phyloP scores from a whole-genome alignment of 1,140 invertebrate genomes.

The Euura lappo region DNA sequence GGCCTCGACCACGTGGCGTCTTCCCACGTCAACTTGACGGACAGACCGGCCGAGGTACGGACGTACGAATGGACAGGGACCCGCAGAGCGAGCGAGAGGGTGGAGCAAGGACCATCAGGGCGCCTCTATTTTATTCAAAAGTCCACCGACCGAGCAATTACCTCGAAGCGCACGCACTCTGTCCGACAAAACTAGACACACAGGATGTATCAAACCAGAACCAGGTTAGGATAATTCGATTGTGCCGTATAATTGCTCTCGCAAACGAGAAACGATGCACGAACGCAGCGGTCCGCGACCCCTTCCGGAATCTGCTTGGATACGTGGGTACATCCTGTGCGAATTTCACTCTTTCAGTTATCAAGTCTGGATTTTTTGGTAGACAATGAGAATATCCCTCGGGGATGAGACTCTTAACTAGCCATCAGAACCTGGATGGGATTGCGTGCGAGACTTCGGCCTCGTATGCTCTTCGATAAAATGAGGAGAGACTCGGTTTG shows the following conservation, averaged over 20 bases:
- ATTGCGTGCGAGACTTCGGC: too few species aligned
- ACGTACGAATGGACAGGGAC: conserved; percentile 44
- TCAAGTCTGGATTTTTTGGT: too few species aligned
- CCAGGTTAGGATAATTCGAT: conserved; percentile 14
- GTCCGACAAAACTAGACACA: neutral
- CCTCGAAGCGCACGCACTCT: conserved; percentile 27
- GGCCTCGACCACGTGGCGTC: conserved; percentile 54
- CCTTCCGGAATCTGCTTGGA: conserved; percentile 12
- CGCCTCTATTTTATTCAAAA: conserved; percentile 61
- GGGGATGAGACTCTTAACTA: too few species aligned
- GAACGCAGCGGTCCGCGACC: conserved; percentile 37
- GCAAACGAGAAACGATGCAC: conserved; percentile 30
- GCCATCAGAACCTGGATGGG: too few species aligned
- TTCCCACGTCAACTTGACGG: conserved; percentile 62
- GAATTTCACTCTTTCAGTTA: too few species aligned
- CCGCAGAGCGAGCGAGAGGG: conserved; percentile 44
- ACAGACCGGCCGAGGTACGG: conserved; percentile 47
- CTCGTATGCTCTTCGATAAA: conserved; percentile 8
- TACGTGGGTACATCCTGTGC: too few species aligned
- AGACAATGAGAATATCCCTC: too few species aligned
- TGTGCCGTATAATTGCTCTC: conserved; percentile 11
- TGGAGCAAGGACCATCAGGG: conserved; percentile 45
- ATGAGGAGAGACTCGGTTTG: conserved; percentile 8
- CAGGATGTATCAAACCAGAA: conserved; percentile 13
- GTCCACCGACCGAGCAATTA: conserved; percentile 60